Evolutionary conservation across 2,797 vertebrate genomes (phyloP).

Genomic region (Manis crassicaudata): DNA sequence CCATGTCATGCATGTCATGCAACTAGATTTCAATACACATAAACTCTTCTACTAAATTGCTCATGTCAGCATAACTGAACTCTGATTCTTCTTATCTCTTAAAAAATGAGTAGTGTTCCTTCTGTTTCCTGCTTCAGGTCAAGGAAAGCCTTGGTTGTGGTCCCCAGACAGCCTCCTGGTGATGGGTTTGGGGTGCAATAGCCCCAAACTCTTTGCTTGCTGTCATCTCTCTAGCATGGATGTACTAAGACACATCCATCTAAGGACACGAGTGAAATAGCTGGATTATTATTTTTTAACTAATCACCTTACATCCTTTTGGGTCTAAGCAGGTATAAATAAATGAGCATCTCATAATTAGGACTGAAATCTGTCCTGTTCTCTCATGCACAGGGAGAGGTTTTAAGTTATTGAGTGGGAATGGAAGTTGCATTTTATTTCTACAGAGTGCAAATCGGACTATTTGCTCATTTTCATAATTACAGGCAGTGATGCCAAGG

Average conservation of each 20-base stretch:
- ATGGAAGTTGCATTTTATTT: conserved; percentile 24
- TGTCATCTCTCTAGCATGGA: neutral
- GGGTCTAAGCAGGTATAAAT: conserved; percentile 37
- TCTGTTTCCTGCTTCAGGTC: neutral
- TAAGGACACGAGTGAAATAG: conserved; percentile 18
- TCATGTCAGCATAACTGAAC: neutral
- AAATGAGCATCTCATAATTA: conserved; percentile 52
- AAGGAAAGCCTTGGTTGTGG: neutral
- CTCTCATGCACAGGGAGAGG: conserved; percentile 1
- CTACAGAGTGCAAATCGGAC: neutral
- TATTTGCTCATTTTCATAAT: conserved; percentile 33
- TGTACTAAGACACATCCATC: neutral
- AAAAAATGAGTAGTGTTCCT: neutral
- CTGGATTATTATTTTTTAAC: conserved; percentile 21
- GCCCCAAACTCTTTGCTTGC: neutral
- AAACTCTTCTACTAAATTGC: neutral
- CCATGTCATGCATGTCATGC: neutral
- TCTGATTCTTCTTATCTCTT: neutral
- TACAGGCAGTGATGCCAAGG: neutral
- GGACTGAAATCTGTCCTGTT: conserved; percentile 34
- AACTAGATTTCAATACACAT: neutral
- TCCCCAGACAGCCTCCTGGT: neutral
- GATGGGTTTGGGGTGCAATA: neutral
- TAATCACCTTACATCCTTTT: conserved; percentile 64
- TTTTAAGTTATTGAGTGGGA: conserved; percentile 41